Conservation (phyloP, 2,888 invertebrate genomes). For the Empis livida region DNA sequence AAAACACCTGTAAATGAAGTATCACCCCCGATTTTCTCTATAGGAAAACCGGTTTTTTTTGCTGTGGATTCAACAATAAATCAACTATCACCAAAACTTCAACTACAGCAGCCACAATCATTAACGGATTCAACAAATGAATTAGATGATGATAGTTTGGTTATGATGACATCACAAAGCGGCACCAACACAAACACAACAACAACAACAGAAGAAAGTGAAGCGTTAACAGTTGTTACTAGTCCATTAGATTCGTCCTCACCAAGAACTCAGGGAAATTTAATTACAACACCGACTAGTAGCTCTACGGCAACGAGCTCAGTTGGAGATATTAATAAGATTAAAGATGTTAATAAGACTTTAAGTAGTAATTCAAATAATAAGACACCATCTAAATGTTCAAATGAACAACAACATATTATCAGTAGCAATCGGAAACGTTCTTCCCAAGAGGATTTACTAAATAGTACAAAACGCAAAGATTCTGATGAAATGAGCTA, state of each 20-base stretch:
- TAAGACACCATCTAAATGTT: constrained; percentile 1
- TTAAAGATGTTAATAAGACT: background rate
- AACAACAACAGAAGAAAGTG: constrained; percentile 48
- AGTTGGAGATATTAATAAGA: constrained; percentile 17
- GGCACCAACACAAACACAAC: constrained; percentile 13
- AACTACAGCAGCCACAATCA: constrained; percentile 1
- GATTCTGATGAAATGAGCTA: constrained; percentile 37
- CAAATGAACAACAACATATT: constrained; percentile 13
- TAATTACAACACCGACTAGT: constrained; percentile 13
- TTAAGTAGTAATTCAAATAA: constrained; percentile 31
- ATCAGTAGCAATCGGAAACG: constrained; percentile 15
- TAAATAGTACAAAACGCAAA: constrained; percentile 16
- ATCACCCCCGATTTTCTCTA: constrained; percentile 14
- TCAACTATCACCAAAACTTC: background rate
- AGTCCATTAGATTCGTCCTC: constrained; percentile 38
- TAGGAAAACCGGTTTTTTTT: background rate
- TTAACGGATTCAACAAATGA: constrained; percentile 25
- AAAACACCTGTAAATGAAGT: constrained; percentile 38
- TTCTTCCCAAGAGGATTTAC: constrained; percentile 16
- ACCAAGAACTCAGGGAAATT: constrained; percentile 22
- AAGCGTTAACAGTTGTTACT: constrained; percentile 41
- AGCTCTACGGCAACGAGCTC: constrained; percentile 7
- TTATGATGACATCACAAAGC: constrained; percentile 38
- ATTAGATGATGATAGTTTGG: constrained; percentile 46
- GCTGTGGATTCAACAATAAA: background rate